Percentiles rank a stretch among this genome's conserved stretches.
Evolutionary conservation across 1,140 invertebrate species (phyloP).

Genomic region (Ceratosolen fusciceps): DNA sequence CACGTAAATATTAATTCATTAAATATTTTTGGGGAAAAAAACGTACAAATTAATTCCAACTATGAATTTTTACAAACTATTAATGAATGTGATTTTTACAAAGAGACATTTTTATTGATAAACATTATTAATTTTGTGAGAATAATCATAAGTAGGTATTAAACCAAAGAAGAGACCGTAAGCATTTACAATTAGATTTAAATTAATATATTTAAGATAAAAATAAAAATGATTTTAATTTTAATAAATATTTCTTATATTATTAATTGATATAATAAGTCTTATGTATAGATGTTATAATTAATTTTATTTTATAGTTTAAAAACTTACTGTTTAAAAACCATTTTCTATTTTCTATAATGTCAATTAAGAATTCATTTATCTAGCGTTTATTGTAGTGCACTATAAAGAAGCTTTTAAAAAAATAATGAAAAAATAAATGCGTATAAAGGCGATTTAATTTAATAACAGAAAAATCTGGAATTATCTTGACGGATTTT

Average conservation of each 20-base stretch:
- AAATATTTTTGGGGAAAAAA: too few relatives aligned
- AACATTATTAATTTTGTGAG: constrained; percentile 2
- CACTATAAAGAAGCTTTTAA: constrained; percentile 24
- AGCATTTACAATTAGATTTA: neutral
- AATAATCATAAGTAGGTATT: constrained; percentile 12
- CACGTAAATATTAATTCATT: constrained; percentile 1
- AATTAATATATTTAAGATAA: neutral
- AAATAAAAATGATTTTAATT: neutral
- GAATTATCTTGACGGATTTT: constrained; percentile 30
- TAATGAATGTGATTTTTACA: neutral
- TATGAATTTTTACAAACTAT: constrained; percentile 1
- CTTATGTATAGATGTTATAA: neutral
- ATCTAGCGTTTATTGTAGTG: constrained; percentile 42
- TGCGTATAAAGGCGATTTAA: constrained; percentile 50
- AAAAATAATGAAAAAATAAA: constrained; percentile 36
- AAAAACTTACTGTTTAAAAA: constrained; percentile 22
- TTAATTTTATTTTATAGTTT: neutral
- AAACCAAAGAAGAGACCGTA: neutral
- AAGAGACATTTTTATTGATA: constrained; percentile 3
- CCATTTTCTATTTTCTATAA: constrained; percentile 48
- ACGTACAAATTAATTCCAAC: constrained; percentile 4
- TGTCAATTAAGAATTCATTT: constrained; percentile 47
- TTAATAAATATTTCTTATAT: neutral
- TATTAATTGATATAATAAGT: too few relatives aligned
- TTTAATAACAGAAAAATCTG: constrained; percentile 58